A percentile compares a stretch with the other conserved stretches of the same genome.
Evolutionary conservation across 1,140 invertebrate genomes (phyloP).

Genomic region (Riptortus pedestris): DNA sequence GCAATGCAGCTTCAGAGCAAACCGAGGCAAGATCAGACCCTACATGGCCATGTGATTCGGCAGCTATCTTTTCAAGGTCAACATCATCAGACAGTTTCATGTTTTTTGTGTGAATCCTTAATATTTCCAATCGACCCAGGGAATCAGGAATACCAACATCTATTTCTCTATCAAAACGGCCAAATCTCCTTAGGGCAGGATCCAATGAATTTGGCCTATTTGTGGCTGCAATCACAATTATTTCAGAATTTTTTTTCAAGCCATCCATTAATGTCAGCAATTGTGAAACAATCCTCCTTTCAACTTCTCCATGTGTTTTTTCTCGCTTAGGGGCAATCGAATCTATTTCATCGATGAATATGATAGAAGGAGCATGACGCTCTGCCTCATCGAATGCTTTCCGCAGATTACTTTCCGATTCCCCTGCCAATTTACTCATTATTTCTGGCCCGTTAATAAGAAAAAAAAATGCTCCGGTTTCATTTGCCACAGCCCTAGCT

Average conservation of each 20-base stretch:
- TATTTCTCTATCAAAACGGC: constrained; percentile 96
- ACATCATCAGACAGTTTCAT: constrained; percentile 99
- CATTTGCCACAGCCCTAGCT: constrained; percentile 96
- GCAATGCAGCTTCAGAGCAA: constrained; percentile 98
- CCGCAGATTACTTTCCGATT: constrained; percentile 92
- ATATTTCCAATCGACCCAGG: constrained; percentile 90
- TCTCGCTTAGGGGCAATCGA: constrained; percentile 99
- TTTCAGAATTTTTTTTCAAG: constrained; percentile 95
- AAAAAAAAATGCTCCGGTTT: constrained; percentile 99
- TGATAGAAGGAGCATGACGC: constrained; percentile 98
- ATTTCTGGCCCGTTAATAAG: constrained; percentile 99
- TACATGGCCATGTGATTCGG: constrained; percentile 96
- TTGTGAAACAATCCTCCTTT: constrained; percentile 97
- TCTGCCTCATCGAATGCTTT: constrained; percentile 99
- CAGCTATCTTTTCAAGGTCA: constrained; percentile 95
- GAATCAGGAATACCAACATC: constrained; percentile 99
- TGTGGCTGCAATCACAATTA: constrained; percentile 99
- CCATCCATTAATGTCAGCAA: constrained; percentile 98
- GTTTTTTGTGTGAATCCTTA: constrained; percentile 98
- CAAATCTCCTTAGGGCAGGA: constrained; percentile 91
- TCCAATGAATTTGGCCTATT: constrained; percentile 99
- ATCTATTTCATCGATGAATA: constrained; percentile 99
- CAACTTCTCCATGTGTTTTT: constrained; percentile 99
- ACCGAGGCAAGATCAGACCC: constrained; percentile 97
- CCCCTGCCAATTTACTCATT: constrained; percentile 98